phyloP scores from a whole-genome alignment of 23 tunicate genomes.

The Diplosoma virens region DNA sequence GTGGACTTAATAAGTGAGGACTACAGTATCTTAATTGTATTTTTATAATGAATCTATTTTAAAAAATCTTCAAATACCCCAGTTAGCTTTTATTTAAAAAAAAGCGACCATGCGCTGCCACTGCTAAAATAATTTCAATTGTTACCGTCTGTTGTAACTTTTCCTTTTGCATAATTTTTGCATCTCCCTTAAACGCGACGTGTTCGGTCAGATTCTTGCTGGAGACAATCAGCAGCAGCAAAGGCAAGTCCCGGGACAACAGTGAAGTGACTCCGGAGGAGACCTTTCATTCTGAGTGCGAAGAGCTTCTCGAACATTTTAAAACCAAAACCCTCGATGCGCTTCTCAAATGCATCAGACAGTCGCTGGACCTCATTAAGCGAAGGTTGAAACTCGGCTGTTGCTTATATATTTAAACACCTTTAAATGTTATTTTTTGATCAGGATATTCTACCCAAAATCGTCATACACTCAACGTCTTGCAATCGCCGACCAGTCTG shows the following conservation, averaged over 20 bases:
- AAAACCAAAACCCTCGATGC: constrained; percentile 90
- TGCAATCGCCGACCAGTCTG: constrained; percentile 7
- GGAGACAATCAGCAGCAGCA: too few species aligned
- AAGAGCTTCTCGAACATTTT: constrained; percentile 90
- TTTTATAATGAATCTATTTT: too few species aligned
- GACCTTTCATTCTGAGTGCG: constrained; percentile 69
- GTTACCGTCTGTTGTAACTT: too few species aligned
- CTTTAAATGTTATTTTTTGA: neutral
- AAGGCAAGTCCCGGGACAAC: constrained; percentile 62
- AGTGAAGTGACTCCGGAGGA: constrained; percentile 73
- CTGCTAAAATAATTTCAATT: too few species aligned
- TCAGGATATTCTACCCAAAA: constrained; percentile 87
- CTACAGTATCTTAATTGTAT: too few species aligned
- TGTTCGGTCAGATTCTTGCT: too few species aligned
- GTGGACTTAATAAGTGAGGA: too few species aligned
- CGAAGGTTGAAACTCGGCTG: constrained; percentile 65
- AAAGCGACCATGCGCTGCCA: too few species aligned
- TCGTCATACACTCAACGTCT: constrained; percentile 68
- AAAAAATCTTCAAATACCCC: too few species aligned
- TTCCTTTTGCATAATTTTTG: too few species aligned
- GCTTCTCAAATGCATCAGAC: constrained; percentile 81
- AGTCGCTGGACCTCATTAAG: constrained; percentile 78
- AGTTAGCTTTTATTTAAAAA: too few species aligned
- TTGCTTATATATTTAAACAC: neutral
- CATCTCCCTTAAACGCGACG: too few species aligned